These are phyloP conservation scores for Dasyornis broadbenti DNA, from an alignment of 2,113 vertebrate genomes.

Conservation along the genomic window DNA sequence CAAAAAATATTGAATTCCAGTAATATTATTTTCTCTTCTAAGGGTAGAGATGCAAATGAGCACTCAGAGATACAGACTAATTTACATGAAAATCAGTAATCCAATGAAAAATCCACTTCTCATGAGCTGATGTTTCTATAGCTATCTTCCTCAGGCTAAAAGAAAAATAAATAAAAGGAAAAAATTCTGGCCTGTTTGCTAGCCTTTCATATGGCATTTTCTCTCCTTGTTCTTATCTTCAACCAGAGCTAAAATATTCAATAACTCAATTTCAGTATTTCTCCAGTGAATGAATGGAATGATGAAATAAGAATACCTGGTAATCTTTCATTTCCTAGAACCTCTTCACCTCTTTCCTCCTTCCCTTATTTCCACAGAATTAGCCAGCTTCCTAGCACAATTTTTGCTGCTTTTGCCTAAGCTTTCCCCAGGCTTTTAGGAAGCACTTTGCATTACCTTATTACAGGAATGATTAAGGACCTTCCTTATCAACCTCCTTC, in stretches of 20 bases:
- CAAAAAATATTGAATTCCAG: not conserved
- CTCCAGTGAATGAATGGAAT: not conserved
- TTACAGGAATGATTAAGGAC: not conserved
- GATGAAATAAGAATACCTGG: not conserved
- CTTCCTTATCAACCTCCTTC: not conserved
- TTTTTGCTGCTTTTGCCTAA: not conserved
- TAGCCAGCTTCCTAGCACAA: not conserved
- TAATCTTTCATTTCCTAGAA: not conserved
- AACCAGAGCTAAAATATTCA: not conserved
- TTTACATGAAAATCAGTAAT: not conserved
- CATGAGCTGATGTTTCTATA: not conserved
- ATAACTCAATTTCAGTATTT: not conserved
- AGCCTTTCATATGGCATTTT: not conserved
- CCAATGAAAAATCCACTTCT: not conserved
- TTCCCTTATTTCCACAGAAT: not conserved
- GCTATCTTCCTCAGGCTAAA: not conserved
- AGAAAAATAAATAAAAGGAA: not conserved
- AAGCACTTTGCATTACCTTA: not conserved
- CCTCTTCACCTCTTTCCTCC: not conserved
- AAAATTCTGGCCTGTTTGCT: not conserved
- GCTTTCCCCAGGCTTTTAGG: not conserved
- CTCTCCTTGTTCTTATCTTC: not conserved
- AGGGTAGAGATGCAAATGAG: not conserved
- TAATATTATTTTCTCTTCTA: not conserved
- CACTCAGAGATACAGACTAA: not conserved